These are phyloP conservation scores for Torymus texanus DNA, from an alignment of 2,888 invertebrate species.

Conservation along the genomic window DNA sequence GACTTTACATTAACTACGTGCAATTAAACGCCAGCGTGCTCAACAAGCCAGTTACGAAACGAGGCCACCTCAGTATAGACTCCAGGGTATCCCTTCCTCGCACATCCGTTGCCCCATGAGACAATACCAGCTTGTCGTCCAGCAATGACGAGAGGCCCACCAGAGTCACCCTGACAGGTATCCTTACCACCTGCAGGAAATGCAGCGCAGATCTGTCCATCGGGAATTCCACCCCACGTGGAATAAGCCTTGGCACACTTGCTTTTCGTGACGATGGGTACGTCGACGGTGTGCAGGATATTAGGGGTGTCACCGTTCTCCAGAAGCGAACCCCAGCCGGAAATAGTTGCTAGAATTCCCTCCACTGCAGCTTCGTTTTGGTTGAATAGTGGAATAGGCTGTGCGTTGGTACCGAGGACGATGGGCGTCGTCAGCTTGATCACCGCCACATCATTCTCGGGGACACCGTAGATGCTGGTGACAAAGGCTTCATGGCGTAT, in stretches of 20 bases:
- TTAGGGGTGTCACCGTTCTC: conserved; percentile 62
- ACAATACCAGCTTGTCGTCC: conserved; percentile 76
- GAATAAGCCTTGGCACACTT: conserved; percentile 76
- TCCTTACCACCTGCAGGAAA: conserved; percentile 77
- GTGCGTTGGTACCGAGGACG: conserved; percentile 74
- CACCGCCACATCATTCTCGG: conserved; percentile 79
- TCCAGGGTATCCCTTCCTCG: conserved; percentile 74
- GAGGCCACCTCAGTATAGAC: conserved; percentile 76
- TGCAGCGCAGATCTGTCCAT: conserved; percentile 79
- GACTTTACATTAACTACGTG: too few species aligned
- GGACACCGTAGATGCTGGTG: conserved; percentile 67
- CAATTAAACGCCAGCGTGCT: conserved; percentile 39
- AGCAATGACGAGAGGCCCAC: conserved; percentile 75
- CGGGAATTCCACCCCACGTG: conserved; percentile 58
- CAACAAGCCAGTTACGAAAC: conserved; percentile 70
- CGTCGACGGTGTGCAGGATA: conserved; percentile 76
- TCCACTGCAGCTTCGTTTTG: conserved; percentile 62
- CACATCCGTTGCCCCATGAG: conserved; percentile 78
- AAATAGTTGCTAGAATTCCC: conserved; percentile 61
- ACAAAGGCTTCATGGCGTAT: conserved; percentile 77
- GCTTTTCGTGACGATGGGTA: conserved; percentile 77
- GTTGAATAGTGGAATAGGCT: conserved; percentile 75
- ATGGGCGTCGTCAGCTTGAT: conserved; percentile 76
- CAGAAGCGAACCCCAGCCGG: conserved; percentile 63
- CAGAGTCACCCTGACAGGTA: conserved; percentile 76